Evolutionary conservation across 1,140 invertebrate genomes (phyloP), one percentile per base, ranked within the genome.

Genomic region (Drosophila bocqueti): DNA sequence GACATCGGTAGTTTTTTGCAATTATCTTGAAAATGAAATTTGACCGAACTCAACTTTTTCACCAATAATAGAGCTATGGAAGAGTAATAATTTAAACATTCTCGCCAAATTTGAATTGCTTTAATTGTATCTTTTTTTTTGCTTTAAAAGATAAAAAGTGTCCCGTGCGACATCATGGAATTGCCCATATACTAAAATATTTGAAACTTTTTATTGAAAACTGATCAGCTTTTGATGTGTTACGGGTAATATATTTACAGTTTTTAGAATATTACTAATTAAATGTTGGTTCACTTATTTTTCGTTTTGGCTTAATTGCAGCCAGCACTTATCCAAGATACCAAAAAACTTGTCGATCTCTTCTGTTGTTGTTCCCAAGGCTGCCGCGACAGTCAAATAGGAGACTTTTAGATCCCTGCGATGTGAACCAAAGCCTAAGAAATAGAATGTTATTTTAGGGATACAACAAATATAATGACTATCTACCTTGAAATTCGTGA

Each of bases 371-470:
- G 92, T 58, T 11, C 93, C 93, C 8, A 93, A 43, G 7, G 83
- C 71, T 9, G 92, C 87, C 13, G 93, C 93, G 18, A 86, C 83
- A 1, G 93, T 93, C 34, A 93, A 67, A 63, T 93, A 93, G 0
- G 93, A 82, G 21, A 60, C 68, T 31, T 79, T 50, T 3, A 77
- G 46, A 0, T 49, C 18, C 2, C 59, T 54, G 13, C 65, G 76
- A 74, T 93, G 93, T 13, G 92, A 79, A 8, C 93, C 93, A 72
- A 93, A 93, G 76, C 77, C 93, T 93, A 29, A 16, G 36, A 42
- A 54, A 21, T 5, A 43, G 8, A 40, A 21, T 2, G 4, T 24
- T 0, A 15, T 31, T 3, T 31, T 15, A 43, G 13, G 16, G 10
- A 6, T 16, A 5, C 26, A 46, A 46, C 15, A 43, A 10, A 46